A percentile compares a stretch with the other conserved stretches of the same genome.
Conservation (phyloP, 2,888 invertebrate species). For the Nebria brevicollis region DNA sequence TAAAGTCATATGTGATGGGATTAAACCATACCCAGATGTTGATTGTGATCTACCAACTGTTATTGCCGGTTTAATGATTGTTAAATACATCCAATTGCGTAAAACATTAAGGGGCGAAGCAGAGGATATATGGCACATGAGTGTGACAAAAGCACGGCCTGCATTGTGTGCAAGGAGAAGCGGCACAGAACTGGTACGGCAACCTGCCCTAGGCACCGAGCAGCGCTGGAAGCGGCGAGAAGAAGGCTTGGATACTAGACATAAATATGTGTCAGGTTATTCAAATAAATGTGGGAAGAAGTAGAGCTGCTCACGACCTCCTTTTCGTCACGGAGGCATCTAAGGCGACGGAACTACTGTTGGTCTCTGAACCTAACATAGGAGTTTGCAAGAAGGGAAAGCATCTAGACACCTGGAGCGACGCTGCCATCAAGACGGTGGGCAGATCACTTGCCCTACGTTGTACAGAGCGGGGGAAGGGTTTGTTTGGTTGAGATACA, state of each 20-base stretch:
- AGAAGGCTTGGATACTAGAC: neutral
- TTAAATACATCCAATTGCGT: too few relatives aligned
- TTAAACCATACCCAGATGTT: too few relatives aligned
- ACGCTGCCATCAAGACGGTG: neutral
- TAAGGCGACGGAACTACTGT: neutral
- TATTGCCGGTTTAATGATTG: too few relatives aligned
- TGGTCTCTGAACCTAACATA: neutral
- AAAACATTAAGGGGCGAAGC: too few relatives aligned
- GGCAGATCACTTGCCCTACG: neutral
- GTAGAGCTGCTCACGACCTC: too few relatives aligned
- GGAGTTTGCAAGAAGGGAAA: neutral
- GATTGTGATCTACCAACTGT: too few relatives aligned
- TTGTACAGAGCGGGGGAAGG: neutral
- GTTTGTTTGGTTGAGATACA: slow-evolving; percentile 5
- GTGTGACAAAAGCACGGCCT: neutral
- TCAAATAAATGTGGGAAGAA: slow-evolving; percentile 10
- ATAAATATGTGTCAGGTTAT: neutral
- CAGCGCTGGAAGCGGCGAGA: neutral
- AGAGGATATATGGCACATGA: too few relatives aligned
- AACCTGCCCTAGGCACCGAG: neutral
- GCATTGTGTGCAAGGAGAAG: neutral
- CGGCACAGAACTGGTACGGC: slow-evolving; percentile 13
- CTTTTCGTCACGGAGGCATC: too few relatives aligned
- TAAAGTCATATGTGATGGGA: too few relatives aligned
- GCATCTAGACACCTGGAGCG: neutral